A percentile compares a stretch with the other conserved stretches of the same genome.
phyloP scores from a whole-genome alignment of 2,113 vertebrate species.

The Dolichotis patagonum region DNA sequence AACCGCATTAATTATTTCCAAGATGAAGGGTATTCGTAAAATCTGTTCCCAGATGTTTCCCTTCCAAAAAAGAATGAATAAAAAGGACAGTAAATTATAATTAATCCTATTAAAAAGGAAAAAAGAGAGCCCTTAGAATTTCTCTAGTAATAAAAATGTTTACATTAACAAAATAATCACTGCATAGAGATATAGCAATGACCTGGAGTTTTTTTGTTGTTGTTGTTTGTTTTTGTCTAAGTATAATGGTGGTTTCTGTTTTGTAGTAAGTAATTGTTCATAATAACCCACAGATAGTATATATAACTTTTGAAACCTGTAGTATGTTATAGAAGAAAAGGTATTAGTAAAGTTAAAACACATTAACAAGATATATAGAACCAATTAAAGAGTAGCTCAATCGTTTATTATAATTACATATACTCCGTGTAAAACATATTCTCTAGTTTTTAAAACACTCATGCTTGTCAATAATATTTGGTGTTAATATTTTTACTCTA shows the following conservation, averaged over 20 bases:
- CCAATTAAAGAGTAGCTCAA: not conserved
- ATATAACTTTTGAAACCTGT: not conserved
- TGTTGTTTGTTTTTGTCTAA: constrained; percentile 13
- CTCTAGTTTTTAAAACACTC: not conserved
- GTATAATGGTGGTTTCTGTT: not conserved
- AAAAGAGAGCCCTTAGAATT: constrained; percentile 59
- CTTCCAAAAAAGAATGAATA: constrained; percentile 83
- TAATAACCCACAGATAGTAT: not conserved
- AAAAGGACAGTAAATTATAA: constrained; percentile 55
- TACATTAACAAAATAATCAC: not conserved
- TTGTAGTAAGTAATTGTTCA: not conserved
- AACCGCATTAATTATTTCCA: constrained; percentile 93
- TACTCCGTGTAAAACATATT: not conserved
- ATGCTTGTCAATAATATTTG: not conserved
- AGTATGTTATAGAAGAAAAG: not conserved
- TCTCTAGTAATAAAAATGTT: constrained; percentile 28
- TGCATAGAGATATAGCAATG: not conserved
- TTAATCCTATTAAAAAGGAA: not conserved
- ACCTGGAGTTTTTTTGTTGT: not conserved
- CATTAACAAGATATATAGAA: not conserved
- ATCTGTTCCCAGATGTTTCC: constrained; percentile 94
- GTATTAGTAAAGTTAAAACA: not conserved
- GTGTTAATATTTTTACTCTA: not conserved
- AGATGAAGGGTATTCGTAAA: constrained; percentile 90
- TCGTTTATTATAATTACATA: not conserved